Base-by-base conservation (phyloP, 2,113 vertebrate species). In the Mungos mungo region DNA sequence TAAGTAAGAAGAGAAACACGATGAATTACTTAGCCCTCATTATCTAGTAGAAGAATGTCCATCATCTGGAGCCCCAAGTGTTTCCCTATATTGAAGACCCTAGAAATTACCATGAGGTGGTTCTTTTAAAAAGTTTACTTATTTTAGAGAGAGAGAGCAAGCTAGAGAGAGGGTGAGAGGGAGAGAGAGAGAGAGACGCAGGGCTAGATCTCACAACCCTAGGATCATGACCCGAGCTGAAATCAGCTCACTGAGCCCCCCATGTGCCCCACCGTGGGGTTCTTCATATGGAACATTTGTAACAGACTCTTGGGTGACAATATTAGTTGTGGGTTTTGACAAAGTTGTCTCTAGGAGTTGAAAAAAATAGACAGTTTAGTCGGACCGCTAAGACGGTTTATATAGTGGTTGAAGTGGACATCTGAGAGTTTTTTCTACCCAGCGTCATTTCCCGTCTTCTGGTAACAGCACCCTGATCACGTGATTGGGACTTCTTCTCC, bases 341-440 rank as follows among this genome's bases (percentile, higher is more conserved):
- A 14, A 69, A 47, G 52, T 79, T 82, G 33, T 54, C 50, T 31
- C 31, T 72, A n/a, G 41, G 79, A 71, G n/a, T 38, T 93, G 50
- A 88, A 96, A 90, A 90, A 94, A 93, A 69, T 27, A 89, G 96
- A 65, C 38, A 83, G 10, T 89, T 65, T 14, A 4, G 1, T 38
- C 27, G 63, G 80, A 92, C 69, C 80, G 35, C 68, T 45, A 41
- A 74, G 57, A 29, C 11, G 52, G 82, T 88, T 97, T 69, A 25
- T 41, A 5, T 76, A 33, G 91, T 74, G 72, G 66, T 15, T 21
- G 38, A 92, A 76, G 65, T 23, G 21, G 80, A 74, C 15, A 18
- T 65, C 66, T 82, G 45, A 50, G 38, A 21, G 25, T 47, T 57
- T 85, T 81, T 50, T 9, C 38, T 74, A 14, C n/a, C 71, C 47